These are phyloP conservation scores for Colletes latitarsis DNA, from an alignment of 1,140 invertebrate species.

Conservation along the genomic window DNA sequence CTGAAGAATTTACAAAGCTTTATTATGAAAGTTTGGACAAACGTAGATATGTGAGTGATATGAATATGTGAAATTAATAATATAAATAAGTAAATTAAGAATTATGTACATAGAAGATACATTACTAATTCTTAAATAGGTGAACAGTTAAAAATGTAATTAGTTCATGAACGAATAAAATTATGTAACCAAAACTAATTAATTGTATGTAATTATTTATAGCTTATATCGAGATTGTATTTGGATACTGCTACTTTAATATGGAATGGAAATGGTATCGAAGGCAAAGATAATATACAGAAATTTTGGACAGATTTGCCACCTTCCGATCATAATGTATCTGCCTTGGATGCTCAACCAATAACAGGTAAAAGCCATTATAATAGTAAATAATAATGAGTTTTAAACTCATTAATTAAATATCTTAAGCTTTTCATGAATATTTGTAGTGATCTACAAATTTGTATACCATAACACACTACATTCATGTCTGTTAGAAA, in stretches of 20 bases:
- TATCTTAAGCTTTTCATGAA: no score
- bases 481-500: no score
- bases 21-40: slow-evolving; percentile 93
- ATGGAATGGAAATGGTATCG: slow-evolving; percentile 92
- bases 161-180: background rate
- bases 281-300: slow-evolving; percentile 88
- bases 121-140: background rate
- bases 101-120: background rate
- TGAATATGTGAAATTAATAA: slow-evolving; percentile 26
- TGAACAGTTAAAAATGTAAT: background rate
- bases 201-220: slow-evolving; percentile 18
- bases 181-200: background rate
- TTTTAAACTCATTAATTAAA: no score
- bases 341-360: slow-evolving; percentile 90
- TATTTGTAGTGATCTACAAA: background rate
- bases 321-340: slow-evolving; percentile 85
- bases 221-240: slow-evolving; percentile 89
- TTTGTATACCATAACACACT: no score
- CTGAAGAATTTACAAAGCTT: slow-evolving; percentile 90
- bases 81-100: background rate
- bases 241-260: slow-evolving; percentile 89
- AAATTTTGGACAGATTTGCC: slow-evolving; percentile 90
- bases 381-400: background rate
- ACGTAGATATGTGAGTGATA: slow-evolving; percentile 86
- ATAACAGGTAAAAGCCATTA: slow-evolving; percentile 82